A percentile compares a stretch with the other conserved stretches of the same genome.
phyloP scores from a whole-genome alignment of 2,113 vertebrate genomes.

The Scomber scombrus region DNA sequence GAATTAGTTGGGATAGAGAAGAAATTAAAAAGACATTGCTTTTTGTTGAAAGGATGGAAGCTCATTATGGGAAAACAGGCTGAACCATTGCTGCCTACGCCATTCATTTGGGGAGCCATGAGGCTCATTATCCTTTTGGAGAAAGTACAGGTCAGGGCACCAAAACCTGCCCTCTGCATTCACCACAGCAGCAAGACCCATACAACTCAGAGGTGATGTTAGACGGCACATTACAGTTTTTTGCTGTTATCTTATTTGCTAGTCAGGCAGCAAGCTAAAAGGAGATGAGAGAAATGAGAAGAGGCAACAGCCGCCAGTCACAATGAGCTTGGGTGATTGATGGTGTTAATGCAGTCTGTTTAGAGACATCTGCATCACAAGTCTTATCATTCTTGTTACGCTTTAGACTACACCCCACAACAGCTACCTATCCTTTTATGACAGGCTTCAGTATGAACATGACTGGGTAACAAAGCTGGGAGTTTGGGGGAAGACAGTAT shows the following conservation, averaged over 20 bases:
- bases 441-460: too few relatives aligned
- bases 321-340: slow-evolving; percentile 65
- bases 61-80: slow-evolving; percentile 74
- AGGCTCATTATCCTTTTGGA: slow-evolving; percentile 83
- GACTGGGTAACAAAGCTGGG: too few relatives aligned
- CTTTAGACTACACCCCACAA: not conserved
- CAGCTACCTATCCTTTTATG: too few relatives aligned
- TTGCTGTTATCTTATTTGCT: slow-evolving; percentile 53
- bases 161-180: slow-evolving; percentile 68
- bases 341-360: slow-evolving; percentile 55
- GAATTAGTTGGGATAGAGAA: slow-evolving; percentile 30
- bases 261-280: slow-evolving; percentile 31
- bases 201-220: slow-evolving; percentile 60
- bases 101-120: slow-evolving; percentile 76
- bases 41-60: slow-evolving; percentile 68
- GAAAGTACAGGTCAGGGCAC: slow-evolving; percentile 76
- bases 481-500: too few relatives aligned
- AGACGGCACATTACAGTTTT: slow-evolving; percentile 44
- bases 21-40: slow-evolving; percentile 59
- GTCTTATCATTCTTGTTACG: not conserved
- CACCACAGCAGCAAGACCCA: slow-evolving; percentile 70
- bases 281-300: slow-evolving; percentile 45
- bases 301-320: slow-evolving; percentile 61
- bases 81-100: slow-evolving; percentile 72
- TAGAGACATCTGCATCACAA: slow-evolving; percentile 44